Evolutionary conservation across 2,888 invertebrate species (phyloP), one percentile per base, ranked within the genome.

Genomic region (Apotomis turbidana): DNA sequence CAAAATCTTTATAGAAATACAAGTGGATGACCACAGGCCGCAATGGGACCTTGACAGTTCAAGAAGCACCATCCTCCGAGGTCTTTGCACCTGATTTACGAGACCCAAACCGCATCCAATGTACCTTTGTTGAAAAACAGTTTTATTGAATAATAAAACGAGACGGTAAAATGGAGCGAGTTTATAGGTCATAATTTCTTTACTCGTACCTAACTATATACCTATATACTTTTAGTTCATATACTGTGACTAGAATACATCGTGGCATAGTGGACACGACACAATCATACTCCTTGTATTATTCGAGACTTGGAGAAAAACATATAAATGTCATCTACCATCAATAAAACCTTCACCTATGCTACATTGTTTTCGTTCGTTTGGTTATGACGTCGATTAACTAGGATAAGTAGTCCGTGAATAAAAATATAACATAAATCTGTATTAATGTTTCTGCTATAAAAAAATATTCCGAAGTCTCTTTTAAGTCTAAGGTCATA

Each of bases 61-160:
- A 91, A 90, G 91, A 90, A 91, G 91, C 89, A 84, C 86, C 80
- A 82, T 85, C 82, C 78, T 76, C 76, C 79, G 82, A 84, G 90
- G 88, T 88, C 90, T 85, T 91, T 90, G 90, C 90, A 86, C 90
- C 90, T 92, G 91, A 92, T 91, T 93, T 93, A 93, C 85, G 82
- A 86, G 84, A 81, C 89, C 88, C 80, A 90, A 90, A 93, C 91
- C 93, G 85, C 87, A 88, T 84, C 86, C 90, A 90, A 92, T 90
- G 89, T 88, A 88, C 91, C 91, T 92, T 92, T 93, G 92, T 92
- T 90, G 86, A 83, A 81, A 86, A 80, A 84, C 82, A 80, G 81
- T 90, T 93, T 93, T 93, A 93, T 93, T 92, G 91, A 90, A 93
- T 88, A 91, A 93, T 93, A 93, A 93, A 92, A 90, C 85, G 87